Evolutionary conservation across 2,113 vertebrate genomes (phyloP).

Genomic region (Osmerus eperlanus): DNA sequence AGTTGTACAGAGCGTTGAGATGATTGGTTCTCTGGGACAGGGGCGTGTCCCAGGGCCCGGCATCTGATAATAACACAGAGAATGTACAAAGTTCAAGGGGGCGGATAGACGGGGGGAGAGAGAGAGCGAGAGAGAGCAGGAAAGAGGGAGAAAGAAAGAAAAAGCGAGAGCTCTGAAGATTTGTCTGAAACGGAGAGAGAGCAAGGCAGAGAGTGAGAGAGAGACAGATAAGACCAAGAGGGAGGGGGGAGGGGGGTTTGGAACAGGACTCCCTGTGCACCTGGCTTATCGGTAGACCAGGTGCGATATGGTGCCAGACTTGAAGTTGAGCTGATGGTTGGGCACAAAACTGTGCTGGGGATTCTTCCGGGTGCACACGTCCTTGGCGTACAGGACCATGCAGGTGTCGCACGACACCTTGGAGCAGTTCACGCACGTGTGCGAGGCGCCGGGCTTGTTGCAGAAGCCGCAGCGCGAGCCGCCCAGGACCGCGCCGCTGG

Average conservation of each 20-base stretch:
- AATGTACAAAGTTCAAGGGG: background rate
- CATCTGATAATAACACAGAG: no score
- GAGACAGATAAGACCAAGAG: background rate
- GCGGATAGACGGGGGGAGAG: conserved; percentile 15
- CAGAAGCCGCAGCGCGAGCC: conserved; percentile 90
- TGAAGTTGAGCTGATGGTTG: conserved; percentile 93
- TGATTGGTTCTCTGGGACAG: no score
- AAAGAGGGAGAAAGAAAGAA: background rate
- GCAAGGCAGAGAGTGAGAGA: background rate
- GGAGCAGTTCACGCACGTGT: conserved; percentile 95
- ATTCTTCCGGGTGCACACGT: conserved; percentile 89
- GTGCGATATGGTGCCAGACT: conserved; percentile 87
- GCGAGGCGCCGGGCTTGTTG: conserved; percentile 86
- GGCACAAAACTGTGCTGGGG: conserved; percentile 92
- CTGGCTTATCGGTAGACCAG: conserved; percentile 86
- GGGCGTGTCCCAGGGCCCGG: no score
- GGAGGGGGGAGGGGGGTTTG: background rate
- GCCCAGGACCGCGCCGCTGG: conserved; percentile 49
- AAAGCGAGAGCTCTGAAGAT: background rate
- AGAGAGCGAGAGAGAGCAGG: conserved; percentile 5
- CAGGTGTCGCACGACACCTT: conserved; percentile 95
- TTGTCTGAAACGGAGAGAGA: background rate
- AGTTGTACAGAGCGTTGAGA: no score
- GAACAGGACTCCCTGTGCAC: background rate
- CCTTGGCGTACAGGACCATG: conserved; percentile 86